Evolutionary conservation across 2,797 vertebrate genomes (phyloP).

Genomic region (Phrynocephalus forsythii): DNA sequence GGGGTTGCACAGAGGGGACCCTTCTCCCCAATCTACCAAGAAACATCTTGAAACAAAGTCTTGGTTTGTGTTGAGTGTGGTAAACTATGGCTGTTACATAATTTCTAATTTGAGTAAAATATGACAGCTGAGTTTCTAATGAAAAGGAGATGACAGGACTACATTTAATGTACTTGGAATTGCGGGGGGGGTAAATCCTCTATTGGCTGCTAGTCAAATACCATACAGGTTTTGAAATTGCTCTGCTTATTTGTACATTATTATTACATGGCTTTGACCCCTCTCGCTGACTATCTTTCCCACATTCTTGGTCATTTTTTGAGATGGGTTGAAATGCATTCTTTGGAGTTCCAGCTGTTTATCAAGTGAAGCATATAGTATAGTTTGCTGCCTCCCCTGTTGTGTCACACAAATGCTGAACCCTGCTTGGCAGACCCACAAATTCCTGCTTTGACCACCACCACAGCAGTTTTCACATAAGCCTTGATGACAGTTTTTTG

Average conservation of each 20-base stretch:
- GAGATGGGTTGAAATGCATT: conserved; percentile 24
- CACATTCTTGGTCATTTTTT: conserved; percentile 50
- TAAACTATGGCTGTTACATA: conserved; percentile 70
- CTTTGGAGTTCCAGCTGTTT: conserved; percentile 27
- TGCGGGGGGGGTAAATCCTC: not conserved
- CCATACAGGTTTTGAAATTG: conserved; percentile 69
- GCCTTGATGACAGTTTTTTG: not conserved
- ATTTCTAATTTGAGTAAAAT: conserved; percentile 64
- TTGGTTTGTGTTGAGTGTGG: conserved; percentile 65
- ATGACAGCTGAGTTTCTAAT: conserved; percentile 74
- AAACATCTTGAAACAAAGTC: conserved; percentile 56
- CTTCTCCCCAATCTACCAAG: not conserved
- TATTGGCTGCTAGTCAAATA: conserved; percentile 75
- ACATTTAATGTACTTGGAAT: conserved; percentile 73
- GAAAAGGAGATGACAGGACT: conserved; percentile 75
- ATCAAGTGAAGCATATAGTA: conserved; percentile 33
- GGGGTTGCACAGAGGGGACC: not conserved
- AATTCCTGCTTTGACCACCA: not conserved
- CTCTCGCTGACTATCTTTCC: conserved; percentile 62
- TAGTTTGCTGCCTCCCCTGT: conserved; percentile 26
- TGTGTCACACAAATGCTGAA: conserved; percentile 21
- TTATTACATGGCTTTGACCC: conserved; percentile 51
- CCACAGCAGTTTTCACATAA: not conserved
- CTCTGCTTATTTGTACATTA: conserved; percentile 67
- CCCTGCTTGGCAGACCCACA: not conserved